A percentile compares a stretch with the other conserved stretches of the same genome.
Evolutionary conservation across 2,113 vertebrate species (phyloP).

Genomic region (Pluvianellus socialis): DNA sequence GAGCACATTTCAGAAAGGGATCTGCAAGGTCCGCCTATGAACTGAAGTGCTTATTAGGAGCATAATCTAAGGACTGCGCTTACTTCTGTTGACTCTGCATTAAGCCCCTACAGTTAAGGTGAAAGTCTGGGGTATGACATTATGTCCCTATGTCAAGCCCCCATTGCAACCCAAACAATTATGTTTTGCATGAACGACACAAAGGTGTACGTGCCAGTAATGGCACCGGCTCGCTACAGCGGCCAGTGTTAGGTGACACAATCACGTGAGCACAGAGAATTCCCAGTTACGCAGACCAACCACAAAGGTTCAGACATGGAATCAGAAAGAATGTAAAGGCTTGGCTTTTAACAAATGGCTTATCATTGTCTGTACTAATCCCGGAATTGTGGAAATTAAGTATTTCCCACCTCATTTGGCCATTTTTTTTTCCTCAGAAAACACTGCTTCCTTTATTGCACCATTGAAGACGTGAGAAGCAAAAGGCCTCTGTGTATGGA

Average conservation of each 20-base stretch:
- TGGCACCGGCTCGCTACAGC: background rate
- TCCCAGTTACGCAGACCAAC: background rate
- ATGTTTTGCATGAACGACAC: background rate
- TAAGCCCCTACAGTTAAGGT: background rate
- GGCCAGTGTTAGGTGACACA: background rate
- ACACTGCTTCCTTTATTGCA: background rate
- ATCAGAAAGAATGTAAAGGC: background rate
- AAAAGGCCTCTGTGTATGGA: background rate
- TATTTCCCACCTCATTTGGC: background rate
- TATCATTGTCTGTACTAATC: background rate
- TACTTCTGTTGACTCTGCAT: background rate
- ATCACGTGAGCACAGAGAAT: background rate
- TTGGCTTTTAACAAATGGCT: background rate
- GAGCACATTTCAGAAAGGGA: background rate
- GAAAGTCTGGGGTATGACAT: background rate
- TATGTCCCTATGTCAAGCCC: background rate
- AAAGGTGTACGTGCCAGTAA: background rate
- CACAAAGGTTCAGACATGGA: background rate
- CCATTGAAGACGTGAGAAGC: background rate
- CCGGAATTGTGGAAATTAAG: background rate
- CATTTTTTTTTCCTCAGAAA: background rate
- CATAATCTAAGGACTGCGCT: background rate
- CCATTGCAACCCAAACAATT: background rate
- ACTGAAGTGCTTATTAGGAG: background rate
- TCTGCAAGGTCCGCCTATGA: background rate